Conservation (phyloP, 2,888 invertebrate genomes). For the Eretmocerus hayati region DNA sequence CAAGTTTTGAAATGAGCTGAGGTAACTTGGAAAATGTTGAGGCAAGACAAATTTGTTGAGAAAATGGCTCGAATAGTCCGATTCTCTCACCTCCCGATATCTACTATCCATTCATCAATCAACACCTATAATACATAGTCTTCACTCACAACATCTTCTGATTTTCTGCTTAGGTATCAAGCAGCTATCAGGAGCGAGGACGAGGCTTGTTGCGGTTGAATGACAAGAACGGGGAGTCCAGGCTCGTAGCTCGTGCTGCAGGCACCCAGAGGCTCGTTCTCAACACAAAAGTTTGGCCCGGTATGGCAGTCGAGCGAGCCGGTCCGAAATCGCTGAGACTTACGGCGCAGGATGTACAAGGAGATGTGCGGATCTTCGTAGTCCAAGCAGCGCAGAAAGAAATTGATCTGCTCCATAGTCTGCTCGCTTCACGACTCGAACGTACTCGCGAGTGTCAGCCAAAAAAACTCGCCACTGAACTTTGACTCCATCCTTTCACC, state of each 20-base stretch:
- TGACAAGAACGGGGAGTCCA: constrained; percentile 58
- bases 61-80: too few species aligned
- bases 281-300: constrained; percentile 90
- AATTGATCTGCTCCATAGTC: constrained; percentile 58
- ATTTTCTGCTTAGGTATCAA: constrained; percentile 45
- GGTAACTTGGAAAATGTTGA: too few species aligned
- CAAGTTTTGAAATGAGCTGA: too few species aligned
- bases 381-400: constrained; percentile 67
- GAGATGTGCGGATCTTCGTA: constrained; percentile 79
- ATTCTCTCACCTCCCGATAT: too few species aligned
- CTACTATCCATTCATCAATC: too few species aligned
- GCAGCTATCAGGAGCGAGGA: constrained; percentile 86
- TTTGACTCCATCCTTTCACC: too few species aligned
- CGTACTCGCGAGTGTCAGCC: constrained; percentile 43
- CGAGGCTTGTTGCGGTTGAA: constrained; percentile 83
- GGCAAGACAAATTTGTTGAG: too few species aligned
- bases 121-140: too few species aligned
- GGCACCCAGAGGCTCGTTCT: constrained; percentile 85
- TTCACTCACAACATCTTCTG: not conserved
- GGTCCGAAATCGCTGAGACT: constrained; percentile 81
- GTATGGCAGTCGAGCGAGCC: constrained; percentile 84
- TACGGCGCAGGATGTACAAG: constrained; percentile 77
- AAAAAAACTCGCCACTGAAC: constrained; percentile 40
- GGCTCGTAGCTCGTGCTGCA: constrained; percentile 81
- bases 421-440: constrained; percentile 56